Base-by-base conservation (phyloP, 2,888 invertebrate genomes). In the Oscheius sp. region DNA sequence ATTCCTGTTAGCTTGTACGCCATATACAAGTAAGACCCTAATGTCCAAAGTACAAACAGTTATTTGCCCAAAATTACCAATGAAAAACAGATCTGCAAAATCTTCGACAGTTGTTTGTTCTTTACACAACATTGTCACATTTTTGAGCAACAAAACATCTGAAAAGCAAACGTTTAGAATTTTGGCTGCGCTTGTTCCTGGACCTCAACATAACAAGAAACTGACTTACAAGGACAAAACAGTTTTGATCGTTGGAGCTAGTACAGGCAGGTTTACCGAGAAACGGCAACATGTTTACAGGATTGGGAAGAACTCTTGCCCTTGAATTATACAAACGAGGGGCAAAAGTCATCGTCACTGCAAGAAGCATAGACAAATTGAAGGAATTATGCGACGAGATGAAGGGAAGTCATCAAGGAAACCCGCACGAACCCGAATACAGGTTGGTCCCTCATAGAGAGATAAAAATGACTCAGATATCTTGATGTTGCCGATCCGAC, bases 181-280 rank as follows among this genome's bases (percentile, higher is more conserved):
- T 20, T 39, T 78, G 17, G 57, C 70, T 34, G 63, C 65, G 27
- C 34, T 74, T 27, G 70, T 83, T 12, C 84, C 84, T 33, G 84
- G 83, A 27, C 81, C 84, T 1, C 82, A 83, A 27, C 77, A 81
- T 17, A 65, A 78, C 63, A 57, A 71, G 29, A 66, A 69, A 23
- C 64, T 84, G 55, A 71, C 75, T 42, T 76, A 75, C 65, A 77
- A 78, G 57, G 78, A 84, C 72, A 77, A 79, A 64, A 80, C 82
- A 0, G 84, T 81, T 37, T 69, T 84, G 48, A 84, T 84, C 69
- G 83, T 82, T 15, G 84, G 84, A 20, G 84, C 84, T 23, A 80
- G 79, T 61, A 76, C 75, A 46, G 81, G 82, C 73, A 61, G 0
- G 8, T 39, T n/a, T n/a, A n/a, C n/a, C n/a, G n/a, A n/a, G n/a